phyloP scores from a whole-genome alignment of 2,888 invertebrate species.

The Fragum whitleyi region DNA sequence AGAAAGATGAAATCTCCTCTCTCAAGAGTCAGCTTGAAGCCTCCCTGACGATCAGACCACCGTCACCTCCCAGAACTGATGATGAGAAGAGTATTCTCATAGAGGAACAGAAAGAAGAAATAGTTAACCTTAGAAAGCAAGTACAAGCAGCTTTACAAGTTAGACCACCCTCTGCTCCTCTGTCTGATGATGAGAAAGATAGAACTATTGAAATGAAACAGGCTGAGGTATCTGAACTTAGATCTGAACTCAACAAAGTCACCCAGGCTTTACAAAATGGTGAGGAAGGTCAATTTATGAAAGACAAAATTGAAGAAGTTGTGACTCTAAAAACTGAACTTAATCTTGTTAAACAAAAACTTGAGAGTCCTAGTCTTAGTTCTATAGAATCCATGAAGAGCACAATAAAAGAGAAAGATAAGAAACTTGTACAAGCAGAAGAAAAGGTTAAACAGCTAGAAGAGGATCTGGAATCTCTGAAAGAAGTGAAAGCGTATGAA shows the following conservation, averaged over 20 bases:
- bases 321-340: constrained; percentile 46
- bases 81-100: constrained; percentile 42
- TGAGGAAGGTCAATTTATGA: constrained; percentile 45
- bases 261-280: constrained; percentile 48
- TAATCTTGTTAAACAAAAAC: constrained; percentile 38
- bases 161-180: constrained; percentile 43
- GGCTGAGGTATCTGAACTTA: constrained; percentile 42
- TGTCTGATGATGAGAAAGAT: constrained; percentile 53
- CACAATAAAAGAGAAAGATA: constrained; percentile 51
- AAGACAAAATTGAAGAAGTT: constrained; percentile 59
- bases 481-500: constrained; percentile 60
- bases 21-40: constrained; percentile 47
- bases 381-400: constrained; percentile 34
- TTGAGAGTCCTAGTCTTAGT: constrained; percentile 37
- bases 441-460: constrained; percentile 54
- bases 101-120: constrained; percentile 55
- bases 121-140: constrained; percentile 57
- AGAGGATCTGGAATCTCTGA: constrained; percentile 58
- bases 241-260: constrained; percentile 40
- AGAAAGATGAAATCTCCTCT: constrained; percentile 57
- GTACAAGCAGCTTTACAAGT: constrained; percentile 53
- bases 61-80: constrained; percentile 38
- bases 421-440: constrained; percentile 55
- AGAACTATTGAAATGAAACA: constrained; percentile 49
- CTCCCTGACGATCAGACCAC: constrained; percentile 45